Evolutionary conservation across 2,797 vertebrate species (phyloP).

Genomic region (Aratinga solstitialis): DNA sequence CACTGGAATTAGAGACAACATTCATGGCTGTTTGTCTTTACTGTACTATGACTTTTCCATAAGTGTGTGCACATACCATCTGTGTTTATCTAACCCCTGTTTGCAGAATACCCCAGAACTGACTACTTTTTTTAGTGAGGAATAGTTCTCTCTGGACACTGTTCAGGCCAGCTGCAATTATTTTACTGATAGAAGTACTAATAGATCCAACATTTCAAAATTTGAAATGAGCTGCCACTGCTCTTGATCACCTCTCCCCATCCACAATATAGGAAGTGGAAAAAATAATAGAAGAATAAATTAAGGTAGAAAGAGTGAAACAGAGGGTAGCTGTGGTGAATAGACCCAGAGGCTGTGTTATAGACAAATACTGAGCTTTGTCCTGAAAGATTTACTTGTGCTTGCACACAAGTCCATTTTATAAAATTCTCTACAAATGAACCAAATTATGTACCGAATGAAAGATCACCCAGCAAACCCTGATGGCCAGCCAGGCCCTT

Average conservation of each 20-base stretch:
- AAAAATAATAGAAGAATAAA: background rate
- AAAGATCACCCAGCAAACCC: background rate
- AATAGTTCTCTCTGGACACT: background rate
- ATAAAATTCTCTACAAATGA: background rate
- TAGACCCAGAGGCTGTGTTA: rapidly evolving
- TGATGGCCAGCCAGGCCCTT: background rate
- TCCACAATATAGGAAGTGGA: background rate
- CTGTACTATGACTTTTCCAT: background rate
- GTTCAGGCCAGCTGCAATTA: background rate
- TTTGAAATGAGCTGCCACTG: background rate
- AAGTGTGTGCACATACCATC: background rate
- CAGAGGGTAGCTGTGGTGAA: background rate
- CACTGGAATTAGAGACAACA: background rate
- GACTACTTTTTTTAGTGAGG: background rate
- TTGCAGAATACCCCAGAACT: background rate
- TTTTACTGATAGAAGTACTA: background rate
- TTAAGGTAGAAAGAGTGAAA: background rate
- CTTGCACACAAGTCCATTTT: background rate
- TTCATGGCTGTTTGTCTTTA: background rate
- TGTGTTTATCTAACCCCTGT: background rate
- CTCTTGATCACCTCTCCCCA: background rate
- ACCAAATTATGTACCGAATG: background rate
- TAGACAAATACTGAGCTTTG: background rate
- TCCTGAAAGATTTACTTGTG: background rate
- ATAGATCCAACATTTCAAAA: background rate